A percentile compares a stretch with the other conserved stretches of the same genome.
Evolutionary conservation across 2,797 vertebrate species (phyloP).

Genomic region (Enteromius argenteus): DNA sequence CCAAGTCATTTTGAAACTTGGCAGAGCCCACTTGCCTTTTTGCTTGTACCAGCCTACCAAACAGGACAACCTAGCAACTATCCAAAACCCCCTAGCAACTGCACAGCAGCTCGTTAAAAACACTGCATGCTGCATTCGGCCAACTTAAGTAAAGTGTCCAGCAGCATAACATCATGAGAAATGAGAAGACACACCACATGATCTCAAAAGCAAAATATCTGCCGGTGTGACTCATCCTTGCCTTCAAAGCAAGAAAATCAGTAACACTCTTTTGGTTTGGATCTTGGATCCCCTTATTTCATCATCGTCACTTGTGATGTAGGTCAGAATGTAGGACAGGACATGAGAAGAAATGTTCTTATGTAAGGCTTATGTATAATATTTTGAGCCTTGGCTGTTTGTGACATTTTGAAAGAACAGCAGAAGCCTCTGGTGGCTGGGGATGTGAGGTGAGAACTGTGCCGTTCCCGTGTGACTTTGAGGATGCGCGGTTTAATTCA

Average conservation of each 20-base stretch:
- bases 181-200: background rate
- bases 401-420: conserved; percentile 58
- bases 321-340: conserved; percentile 66
- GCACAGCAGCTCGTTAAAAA: background rate
- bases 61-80: background rate
- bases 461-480: background rate
- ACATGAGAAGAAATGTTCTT: conserved; percentile 43
- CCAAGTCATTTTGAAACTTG: background rate
- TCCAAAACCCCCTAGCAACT: background rate
- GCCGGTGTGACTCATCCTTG: conserved; percentile 3
- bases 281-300: conserved; percentile 46
- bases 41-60: background rate
- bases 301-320: conserved; percentile 60
- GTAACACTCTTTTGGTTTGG: conserved; percentile 25
- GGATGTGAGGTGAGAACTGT: conserved; percentile 31
- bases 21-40: background rate
- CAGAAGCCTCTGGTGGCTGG: conserved; percentile 43
- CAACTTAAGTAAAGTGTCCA: conserved; percentile 6
- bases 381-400: conserved; percentile 51
- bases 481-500: background rate
- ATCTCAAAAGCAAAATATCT: conserved; percentile 11
- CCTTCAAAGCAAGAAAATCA: conserved; percentile 16
- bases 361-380: conserved; percentile 54
- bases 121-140: background rate
- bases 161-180: conserved; percentile 15